Conservation (phyloP, 2,113 vertebrate species). For the Leucosticte australis region DNA sequence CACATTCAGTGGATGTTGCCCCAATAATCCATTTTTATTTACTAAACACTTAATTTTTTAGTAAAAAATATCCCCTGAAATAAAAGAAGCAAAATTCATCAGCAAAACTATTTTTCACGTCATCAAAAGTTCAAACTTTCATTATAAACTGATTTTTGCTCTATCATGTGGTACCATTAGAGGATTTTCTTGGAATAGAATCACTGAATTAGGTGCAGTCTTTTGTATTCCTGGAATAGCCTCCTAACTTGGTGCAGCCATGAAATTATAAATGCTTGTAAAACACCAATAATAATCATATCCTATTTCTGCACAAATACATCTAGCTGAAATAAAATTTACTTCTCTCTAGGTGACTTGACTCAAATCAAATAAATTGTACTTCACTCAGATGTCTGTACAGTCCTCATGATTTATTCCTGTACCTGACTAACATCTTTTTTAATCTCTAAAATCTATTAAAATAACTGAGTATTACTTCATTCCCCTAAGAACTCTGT, state of each 20-base stretch:
- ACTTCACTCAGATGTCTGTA: neutral
- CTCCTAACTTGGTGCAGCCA: neutral
- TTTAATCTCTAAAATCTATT: neutral
- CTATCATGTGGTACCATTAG: neutral
- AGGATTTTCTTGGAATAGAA: neutral
- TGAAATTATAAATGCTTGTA: neutral
- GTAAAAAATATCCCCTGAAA: neutral
- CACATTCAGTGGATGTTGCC: neutral
- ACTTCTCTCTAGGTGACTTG: neutral
- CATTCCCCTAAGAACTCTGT: neutral
- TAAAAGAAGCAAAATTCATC: neutral
- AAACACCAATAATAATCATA: neutral
- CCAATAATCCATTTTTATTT: neutral
- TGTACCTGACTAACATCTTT: neutral
- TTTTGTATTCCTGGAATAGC: neutral
- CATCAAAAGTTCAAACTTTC: neutral
- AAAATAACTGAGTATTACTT: neutral
- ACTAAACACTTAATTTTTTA: neutral
- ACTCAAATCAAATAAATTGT: neutral
- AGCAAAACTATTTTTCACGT: neutral
- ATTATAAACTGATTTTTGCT: neutral
- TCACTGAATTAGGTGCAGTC: neutral
- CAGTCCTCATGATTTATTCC: neutral
- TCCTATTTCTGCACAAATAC: conserved; percentile 2
- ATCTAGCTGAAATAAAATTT: conserved; percentile 32